Percentiles rank a stretch among this genome's conserved stretches.
Evolutionary conservation across 2,797 vertebrate genomes (phyloP).

Genomic region (Microcaecilia unicolor): DNA sequence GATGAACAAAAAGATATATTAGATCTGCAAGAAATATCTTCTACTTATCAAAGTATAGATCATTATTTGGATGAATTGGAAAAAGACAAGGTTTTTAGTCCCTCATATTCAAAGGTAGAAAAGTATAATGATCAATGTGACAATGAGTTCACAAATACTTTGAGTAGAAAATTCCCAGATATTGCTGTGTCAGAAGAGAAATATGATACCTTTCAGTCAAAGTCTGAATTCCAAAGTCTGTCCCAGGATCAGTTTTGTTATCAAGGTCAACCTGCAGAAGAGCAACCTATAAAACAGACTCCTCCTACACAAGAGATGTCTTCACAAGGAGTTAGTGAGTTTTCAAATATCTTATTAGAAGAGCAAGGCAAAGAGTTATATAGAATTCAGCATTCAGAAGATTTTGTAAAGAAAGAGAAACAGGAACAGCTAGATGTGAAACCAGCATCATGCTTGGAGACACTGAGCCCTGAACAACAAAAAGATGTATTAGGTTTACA

Average conservation of each 20-base stretch:
- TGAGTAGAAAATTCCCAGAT: background rate
- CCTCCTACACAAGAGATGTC: slow-evolving; percentile 5
- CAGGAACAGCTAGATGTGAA: slow-evolving; percentile 1
- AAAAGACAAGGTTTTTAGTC: too few species aligned
- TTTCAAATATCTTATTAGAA: too few species aligned
- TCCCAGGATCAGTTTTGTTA: background rate
- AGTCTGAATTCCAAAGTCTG: background rate
- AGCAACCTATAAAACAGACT: background rate
- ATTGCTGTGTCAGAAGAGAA: background rate
- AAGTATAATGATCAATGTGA: background rate
- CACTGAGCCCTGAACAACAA: slow-evolving; percentile 6
- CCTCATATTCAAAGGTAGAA: background rate
- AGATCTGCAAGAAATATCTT: too few species aligned
- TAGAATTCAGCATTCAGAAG: too few species aligned
- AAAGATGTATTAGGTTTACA: slow-evolving; percentile 21
- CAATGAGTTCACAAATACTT: background rate
- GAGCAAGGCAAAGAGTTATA: too few species aligned
- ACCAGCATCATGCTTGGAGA: slow-evolving; percentile 7
- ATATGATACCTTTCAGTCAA: background rate
- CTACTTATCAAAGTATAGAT: too few species aligned
- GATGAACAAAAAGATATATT: too few species aligned
- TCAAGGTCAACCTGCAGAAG: background rate
- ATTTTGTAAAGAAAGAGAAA: background rate
- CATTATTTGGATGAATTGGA: too few species aligned
- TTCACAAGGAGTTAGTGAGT: background rate